A percentile compares a stretch with the other conserved stretches of the same genome.
These are phyloP conservation scores for Gobio gobio DNA, from an alignment of 2,113 vertebrate genomes.

Conservation along the genomic window DNA sequence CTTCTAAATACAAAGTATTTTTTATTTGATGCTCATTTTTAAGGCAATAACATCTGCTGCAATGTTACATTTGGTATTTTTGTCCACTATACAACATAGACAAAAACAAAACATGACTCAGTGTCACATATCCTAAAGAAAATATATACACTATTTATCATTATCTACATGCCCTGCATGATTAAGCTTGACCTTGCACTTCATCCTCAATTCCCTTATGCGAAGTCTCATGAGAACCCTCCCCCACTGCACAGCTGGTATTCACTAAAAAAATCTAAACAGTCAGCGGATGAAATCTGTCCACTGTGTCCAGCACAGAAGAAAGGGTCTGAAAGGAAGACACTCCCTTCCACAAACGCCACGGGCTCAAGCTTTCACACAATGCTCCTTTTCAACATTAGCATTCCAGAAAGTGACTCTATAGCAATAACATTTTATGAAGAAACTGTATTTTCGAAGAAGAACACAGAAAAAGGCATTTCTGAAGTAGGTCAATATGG, in stretches of 20 bases:
- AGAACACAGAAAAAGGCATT: background rate
- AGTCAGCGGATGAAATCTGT: conserved; percentile 70
- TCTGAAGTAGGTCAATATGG: conserved; percentile 30
- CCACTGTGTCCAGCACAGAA: conserved; percentile 59
- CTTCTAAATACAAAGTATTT: too few species aligned
- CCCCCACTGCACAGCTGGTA: conserved; percentile 60
- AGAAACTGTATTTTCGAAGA: background rate
- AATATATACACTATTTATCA: background rate
- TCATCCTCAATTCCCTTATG: conserved; percentile 28
- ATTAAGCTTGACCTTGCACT: conserved; percentile 34
- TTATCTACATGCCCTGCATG: background rate
- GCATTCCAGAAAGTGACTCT: background rate
- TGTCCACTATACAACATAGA: background rate
- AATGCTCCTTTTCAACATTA: conserved; percentile 36
- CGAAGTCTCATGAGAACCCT: conserved; percentile 35
- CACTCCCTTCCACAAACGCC: conserved; percentile 61
- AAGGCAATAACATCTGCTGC: background rate
- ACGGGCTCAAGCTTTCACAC: conserved; percentile 48
- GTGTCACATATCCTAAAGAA: background rate
- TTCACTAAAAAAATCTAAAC: conserved; percentile 64
- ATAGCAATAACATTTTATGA: background rate
- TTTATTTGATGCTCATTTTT: background rate
- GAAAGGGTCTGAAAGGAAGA: conserved; percentile 48
- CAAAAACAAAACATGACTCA: background rate
- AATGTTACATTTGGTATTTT: background rate